These are phyloP conservation scores for Epizoanthus rinbou DNA, from an alignment of 92 coral and sea anemone species.

Conservation along the genomic window DNA sequence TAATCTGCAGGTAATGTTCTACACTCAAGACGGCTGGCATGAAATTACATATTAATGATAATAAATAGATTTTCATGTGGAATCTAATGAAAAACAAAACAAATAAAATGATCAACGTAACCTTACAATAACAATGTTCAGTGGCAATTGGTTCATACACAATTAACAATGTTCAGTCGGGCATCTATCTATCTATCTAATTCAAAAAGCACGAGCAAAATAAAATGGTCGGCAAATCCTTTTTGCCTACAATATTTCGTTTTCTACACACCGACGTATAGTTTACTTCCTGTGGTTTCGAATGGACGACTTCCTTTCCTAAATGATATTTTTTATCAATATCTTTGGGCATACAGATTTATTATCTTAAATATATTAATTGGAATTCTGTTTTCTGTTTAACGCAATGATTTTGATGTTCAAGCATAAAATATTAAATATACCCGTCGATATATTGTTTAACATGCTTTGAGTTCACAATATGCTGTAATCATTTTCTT, in stretches of 20 bases:
- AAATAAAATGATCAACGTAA: neutral
- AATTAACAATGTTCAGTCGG: too few relatives aligned
- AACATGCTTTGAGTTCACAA: too few relatives aligned
- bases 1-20: slow-evolving; percentile 15
- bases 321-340: slow-evolving; percentile 5
- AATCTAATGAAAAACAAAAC: neutral
- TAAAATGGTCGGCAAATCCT: neutral
- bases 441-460: too few relatives aligned
- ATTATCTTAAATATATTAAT: too few relatives aligned
- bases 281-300: neutral
- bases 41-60: neutral
- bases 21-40: neutral
- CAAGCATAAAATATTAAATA: too few relatives aligned
- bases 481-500: too few relatives aligned
- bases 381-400: too few relatives aligned
- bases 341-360: neutral
- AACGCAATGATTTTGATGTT: too few relatives aligned
- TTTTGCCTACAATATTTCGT: neutral
- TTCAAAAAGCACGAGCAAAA: neutral
- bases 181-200: too few relatives aligned
- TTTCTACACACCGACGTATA: too few relatives aligned
- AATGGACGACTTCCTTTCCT: neutral
- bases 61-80: neutral
- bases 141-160: too few relatives aligned
- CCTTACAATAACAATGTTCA: neutral